Percentiles rank a stretch among this genome's conserved stretches.
These are phyloP conservation scores for Microctenopoma stevenorrisi DNA, from an alignment of 2,797 vertebrate genomes.

Conservation along the genomic window DNA sequence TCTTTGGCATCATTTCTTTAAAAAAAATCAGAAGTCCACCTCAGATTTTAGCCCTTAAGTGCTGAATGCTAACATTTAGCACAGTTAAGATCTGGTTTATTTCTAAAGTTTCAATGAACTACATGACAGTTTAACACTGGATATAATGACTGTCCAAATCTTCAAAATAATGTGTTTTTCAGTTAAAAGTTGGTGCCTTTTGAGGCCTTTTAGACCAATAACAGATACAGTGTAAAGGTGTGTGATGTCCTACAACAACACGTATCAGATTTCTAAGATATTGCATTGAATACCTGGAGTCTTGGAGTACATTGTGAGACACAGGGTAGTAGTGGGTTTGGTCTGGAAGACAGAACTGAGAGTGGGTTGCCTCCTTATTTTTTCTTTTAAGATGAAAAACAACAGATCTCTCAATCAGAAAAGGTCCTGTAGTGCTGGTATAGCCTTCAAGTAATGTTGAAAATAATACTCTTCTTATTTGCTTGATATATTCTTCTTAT, in stretches of 20 bases:
- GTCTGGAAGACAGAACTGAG: too few relatives aligned
- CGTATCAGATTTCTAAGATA: too few relatives aligned
- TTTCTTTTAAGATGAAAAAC: not conserved
- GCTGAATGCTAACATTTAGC: not conserved
- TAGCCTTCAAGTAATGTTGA: not conserved
- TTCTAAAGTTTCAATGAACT: not conserved
- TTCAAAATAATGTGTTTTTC: too few relatives aligned
- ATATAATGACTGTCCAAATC: too few relatives aligned
- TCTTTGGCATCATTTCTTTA: not conserved
- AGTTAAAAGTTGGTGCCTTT: too few relatives aligned
- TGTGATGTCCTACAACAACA: too few relatives aligned
- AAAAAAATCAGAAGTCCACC: not conserved
- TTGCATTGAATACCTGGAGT: too few relatives aligned
- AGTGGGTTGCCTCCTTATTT: not conserved
- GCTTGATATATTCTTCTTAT: not conserved
- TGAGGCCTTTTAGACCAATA: too few relatives aligned
- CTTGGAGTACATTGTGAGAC: too few relatives aligned
- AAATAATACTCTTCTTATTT: not conserved
- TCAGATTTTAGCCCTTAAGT: not conserved
- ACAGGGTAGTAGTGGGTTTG: too few relatives aligned
- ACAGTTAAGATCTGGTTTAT: not conserved
- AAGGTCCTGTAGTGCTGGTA: not conserved
- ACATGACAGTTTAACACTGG: too few relatives aligned
- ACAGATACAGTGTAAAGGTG: too few relatives aligned
- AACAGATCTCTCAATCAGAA: not conserved